Percentiles rank a stretch among this genome's conserved stretches.
Evolutionary conservation across 37 sponge, comb jelly and placozoan genomes (phyloP).

Genomic region (Mnemiopsis leidyi): DNA sequence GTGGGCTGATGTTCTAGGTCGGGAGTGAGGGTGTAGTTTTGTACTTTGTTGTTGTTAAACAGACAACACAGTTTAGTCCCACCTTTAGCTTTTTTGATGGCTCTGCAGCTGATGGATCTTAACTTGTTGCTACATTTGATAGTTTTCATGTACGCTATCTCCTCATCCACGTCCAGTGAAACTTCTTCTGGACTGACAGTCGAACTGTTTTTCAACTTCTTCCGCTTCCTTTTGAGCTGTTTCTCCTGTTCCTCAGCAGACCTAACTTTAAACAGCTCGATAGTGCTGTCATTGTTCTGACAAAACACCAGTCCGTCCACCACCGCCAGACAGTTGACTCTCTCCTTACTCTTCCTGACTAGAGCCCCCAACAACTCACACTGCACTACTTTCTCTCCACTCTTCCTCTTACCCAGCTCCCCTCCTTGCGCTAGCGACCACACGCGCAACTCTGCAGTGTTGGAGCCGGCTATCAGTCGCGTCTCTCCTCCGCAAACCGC

Average conservation of each 20-base stretch:
- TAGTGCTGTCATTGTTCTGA: constrained; percentile 18
- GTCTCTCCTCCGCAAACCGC: constrained; percentile 59
- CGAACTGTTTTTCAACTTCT: constrained; percentile 68
- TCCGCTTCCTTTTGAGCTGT: constrained; percentile 70
- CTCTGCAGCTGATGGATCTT: background rate
- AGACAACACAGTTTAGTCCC: background rate
- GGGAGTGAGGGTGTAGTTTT: background rate
- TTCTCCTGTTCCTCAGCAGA: constrained; percentile 70
- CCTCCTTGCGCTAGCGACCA: constrained; percentile 64
- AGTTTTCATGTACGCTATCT: background rate
- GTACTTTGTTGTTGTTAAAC: constrained; percentile 47
- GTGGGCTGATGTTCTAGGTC: background rate
- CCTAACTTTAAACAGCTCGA: constrained; percentile 75
- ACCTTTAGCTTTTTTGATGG: background rate
- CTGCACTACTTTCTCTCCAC: constrained; percentile 46
- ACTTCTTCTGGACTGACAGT: background rate
- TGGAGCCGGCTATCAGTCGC: constrained; percentile 73
- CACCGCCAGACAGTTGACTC: background rate
- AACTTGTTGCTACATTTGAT: constrained; percentile 11
- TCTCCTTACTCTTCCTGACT: constrained; percentile 67
- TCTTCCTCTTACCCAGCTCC: background rate
- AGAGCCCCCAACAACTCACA: constrained; percentile 67
- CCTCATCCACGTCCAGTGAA: background rate
- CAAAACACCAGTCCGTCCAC: background rate
- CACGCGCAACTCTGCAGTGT: constrained; percentile 71